These are phyloP conservation scores for Augochlorella aurata DNA, from an alignment of 2,888 invertebrate species.

Conservation along the genomic window DNA sequence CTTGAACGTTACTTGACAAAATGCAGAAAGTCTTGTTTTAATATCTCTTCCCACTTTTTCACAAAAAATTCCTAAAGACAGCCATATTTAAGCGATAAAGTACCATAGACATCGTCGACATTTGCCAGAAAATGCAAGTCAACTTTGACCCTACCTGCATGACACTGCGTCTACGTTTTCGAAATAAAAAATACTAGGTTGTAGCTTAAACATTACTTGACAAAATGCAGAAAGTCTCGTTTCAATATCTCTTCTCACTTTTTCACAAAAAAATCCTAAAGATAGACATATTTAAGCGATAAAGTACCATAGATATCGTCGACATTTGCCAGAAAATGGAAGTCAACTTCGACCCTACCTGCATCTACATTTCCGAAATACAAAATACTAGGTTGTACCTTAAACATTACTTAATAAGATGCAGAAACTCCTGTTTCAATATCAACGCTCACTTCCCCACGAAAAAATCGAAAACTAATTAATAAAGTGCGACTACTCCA, in stretches of 20 bases:
- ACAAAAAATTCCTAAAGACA: background rate
- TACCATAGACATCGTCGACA: too few species aligned
- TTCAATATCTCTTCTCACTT: background rate
- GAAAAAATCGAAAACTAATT: background rate
- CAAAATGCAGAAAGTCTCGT: background rate
- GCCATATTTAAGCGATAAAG: too few species aligned
- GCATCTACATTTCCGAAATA: background rate
- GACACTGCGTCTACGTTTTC: background rate
- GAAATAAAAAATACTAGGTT: background rate
- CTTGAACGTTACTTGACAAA: background rate
- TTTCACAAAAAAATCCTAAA: background rate
- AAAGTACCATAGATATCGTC: too few species aligned
- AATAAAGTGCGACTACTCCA: too few species aligned
- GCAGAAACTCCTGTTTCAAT: background rate
- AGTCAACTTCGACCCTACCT: background rate
- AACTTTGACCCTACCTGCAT: background rate
- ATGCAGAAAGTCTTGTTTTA: background rate
- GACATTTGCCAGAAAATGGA: background rate
- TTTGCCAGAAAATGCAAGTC: background rate
- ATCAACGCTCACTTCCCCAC: background rate
- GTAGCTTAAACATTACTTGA: background rate
- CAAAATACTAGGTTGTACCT: background rate
- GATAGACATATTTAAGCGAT: background rate
- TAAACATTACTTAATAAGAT: background rate
- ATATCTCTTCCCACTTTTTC: background rate